These are phyloP conservation scores for Cavia porcellus DNA, from an alignment of 2,113 vertebrate genomes.

Conservation along the genomic window DNA sequence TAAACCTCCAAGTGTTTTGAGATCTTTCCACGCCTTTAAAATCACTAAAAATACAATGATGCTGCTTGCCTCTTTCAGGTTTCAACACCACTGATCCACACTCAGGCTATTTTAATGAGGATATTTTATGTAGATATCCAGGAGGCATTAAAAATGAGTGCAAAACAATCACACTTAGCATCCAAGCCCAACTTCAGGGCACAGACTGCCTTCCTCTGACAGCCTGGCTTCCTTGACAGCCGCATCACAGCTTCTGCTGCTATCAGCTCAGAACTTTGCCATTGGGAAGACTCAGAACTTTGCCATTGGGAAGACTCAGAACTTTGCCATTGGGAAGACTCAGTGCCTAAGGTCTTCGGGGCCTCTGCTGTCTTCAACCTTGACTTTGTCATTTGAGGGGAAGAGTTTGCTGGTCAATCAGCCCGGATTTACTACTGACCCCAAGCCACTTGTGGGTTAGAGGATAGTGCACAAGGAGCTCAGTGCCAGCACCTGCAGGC, in stretches of 20 bases:
- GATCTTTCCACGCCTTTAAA: background rate
- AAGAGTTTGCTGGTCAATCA: background rate
- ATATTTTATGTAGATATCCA: background rate
- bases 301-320: too few species aligned
- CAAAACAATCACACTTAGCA: background rate
- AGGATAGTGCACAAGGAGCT: background rate
- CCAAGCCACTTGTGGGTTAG: background rate
- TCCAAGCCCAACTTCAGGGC: background rate
- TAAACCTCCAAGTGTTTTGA: background rate
- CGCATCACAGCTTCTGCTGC: background rate
- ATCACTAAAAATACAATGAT: background rate
- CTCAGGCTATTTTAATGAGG: background rate
- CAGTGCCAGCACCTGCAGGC: background rate
- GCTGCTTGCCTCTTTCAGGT: background rate
- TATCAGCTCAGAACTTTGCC: too few species aligned
- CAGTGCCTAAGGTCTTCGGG: background rate
- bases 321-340: background rate
- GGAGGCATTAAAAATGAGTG: constrained; percentile 1
- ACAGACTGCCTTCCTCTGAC: background rate
- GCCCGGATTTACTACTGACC: background rate
- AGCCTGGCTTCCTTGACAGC: background rate
- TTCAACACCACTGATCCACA: background rate
- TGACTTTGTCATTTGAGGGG: background rate
- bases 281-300: too few species aligned
- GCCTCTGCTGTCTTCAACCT: background rate